Evolutionary conservation across 2,113 vertebrate species (phyloP), one percentile per base, ranked within the genome.

Genomic region (Otis tarda): DNA sequence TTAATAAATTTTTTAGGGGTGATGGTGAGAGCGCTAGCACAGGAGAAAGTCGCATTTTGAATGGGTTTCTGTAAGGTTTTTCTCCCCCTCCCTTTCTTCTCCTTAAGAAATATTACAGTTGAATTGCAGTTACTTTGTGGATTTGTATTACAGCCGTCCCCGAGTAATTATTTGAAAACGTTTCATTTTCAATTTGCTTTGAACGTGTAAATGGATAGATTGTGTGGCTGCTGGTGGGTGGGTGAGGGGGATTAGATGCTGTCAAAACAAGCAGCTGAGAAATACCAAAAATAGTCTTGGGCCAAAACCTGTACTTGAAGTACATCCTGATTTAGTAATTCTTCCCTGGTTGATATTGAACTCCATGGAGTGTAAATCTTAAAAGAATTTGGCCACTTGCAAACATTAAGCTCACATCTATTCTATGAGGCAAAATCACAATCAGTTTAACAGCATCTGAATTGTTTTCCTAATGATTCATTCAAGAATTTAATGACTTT

Each of bases 391-490:
- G 57, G 49, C 83, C 56, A 16, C 97, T 92, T 93, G 89, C 85
- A 95, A 96, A 97, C 96, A 92, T 96, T 94, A 94, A 95, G 87
- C 45, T 91, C 71, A 31, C 41, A 77, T 95, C 71, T 90, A 70
- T 96, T 94, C 88, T 96, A 85, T 69, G 89, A 95, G 83, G 65
- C 90, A 90, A 96, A 97, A 96, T 97, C 96, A 94, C 92, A 94
- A 95, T 95, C 91, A 92, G 88, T 97, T 97, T 97, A 97, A 97
- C 93, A 95, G 95, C 89, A 97, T 89, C 95, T 89, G 79, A 97
- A 97, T 98, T 98, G 94, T 97, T 98, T 98, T 97, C 94, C 94
- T 98, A 95, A 98, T 97, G 97, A 97, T 96, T 96, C 90, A 97
- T 97, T 96, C 93, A 96, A 97, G 86, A 97, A 94, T 97, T 97